phyloP scores from a whole-genome alignment of 2,888 invertebrate species.

The Melanchra persicariae region DNA sequence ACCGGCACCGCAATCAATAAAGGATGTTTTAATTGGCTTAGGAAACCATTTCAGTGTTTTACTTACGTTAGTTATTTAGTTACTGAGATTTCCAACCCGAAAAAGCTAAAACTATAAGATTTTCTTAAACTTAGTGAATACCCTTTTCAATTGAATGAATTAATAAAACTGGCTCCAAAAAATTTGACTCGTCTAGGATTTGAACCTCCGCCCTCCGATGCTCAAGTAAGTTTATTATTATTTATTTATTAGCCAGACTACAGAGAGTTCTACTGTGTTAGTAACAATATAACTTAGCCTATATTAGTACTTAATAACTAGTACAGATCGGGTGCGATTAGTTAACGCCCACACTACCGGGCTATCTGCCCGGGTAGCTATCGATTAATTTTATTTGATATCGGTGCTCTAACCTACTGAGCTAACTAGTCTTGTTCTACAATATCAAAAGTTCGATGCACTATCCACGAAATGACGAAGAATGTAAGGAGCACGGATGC shows the following conservation, averaged over 20 bases:
- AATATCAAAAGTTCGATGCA: neutral
- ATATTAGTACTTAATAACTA: too few species aligned
- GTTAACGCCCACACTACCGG: too few species aligned
- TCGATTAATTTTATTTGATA: too few species aligned
- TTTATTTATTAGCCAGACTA: too few species aligned
- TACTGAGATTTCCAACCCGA: neutral
- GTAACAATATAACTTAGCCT: too few species aligned
- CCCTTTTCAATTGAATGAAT: too few species aligned
- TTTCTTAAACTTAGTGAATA: too few species aligned
- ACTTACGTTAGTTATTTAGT: neutral
- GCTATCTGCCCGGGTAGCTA: too few species aligned
- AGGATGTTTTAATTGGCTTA: constrained; percentile 21
- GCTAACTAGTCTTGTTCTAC: constrained; percentile 44
- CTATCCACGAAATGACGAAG: constrained; percentile 16
- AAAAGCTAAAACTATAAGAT: too few species aligned
- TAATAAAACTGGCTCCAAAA: neutral
- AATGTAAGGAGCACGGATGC: too few species aligned
- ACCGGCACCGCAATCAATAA: constrained; percentile 9
- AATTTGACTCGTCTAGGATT: constrained; percentile 54
- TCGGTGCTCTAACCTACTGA: constrained; percentile 55
- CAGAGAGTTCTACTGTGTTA: too few species aligned
- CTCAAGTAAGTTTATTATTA: constrained; percentile 42
- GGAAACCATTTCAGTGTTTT: constrained; percentile 13
- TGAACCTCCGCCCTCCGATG: constrained; percentile 57
- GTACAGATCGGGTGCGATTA: too few species aligned